phyloP scores from a whole-genome alignment of 2,888 invertebrate species.

The Gari tellinella region DNA sequence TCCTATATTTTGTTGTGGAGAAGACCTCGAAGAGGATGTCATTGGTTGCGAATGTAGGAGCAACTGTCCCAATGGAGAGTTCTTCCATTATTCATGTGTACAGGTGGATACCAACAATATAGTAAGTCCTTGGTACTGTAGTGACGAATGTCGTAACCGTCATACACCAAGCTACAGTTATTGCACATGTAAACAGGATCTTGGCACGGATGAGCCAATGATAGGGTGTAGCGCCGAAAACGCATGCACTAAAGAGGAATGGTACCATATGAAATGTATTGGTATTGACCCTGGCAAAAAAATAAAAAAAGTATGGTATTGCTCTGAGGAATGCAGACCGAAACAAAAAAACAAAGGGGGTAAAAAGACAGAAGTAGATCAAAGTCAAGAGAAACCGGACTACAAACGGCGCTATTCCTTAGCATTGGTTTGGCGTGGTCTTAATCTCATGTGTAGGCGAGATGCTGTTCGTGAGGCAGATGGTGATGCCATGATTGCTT shows the following conservation, averaged over 20 bases:
- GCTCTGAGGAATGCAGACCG: conserved; percentile 29
- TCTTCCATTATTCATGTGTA: conserved; percentile 42
- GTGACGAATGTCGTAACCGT: too few relatives aligned
- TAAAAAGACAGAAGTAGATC: too few relatives aligned
- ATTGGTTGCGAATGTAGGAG: conserved; percentile 28
- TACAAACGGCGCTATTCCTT: conserved; percentile 25
- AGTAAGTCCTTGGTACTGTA: too few relatives aligned
- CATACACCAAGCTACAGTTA: too few relatives aligned
- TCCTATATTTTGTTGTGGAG: conserved; percentile 22
- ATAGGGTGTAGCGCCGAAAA: conserved; percentile 45
- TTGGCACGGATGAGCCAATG: conserved; percentile 45
- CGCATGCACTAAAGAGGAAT: conserved; percentile 36
- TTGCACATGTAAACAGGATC: conserved; percentile 36
- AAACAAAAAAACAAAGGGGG: background rate
- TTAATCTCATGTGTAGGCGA: conserved; percentile 53
- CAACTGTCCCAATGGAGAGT: conserved; percentile 29
- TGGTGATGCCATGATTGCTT: conserved; percentile 57
- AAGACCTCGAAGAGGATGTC: conserved; percentile 17
- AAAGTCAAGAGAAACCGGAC: conserved; percentile 2
- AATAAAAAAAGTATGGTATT: conserved; percentile 43
- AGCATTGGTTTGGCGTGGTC: conserved; percentile 49
- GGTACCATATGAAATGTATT: conserved; percentile 48
- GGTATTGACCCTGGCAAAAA: conserved; percentile 27
- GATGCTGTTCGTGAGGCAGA: conserved; percentile 64
- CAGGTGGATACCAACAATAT: conserved; percentile 25